Evolutionary conservation across 23 tunicate genomes (phyloP), one percentile per base, ranked within the genome.

Genomic region (Ascidia mentula): DNA sequence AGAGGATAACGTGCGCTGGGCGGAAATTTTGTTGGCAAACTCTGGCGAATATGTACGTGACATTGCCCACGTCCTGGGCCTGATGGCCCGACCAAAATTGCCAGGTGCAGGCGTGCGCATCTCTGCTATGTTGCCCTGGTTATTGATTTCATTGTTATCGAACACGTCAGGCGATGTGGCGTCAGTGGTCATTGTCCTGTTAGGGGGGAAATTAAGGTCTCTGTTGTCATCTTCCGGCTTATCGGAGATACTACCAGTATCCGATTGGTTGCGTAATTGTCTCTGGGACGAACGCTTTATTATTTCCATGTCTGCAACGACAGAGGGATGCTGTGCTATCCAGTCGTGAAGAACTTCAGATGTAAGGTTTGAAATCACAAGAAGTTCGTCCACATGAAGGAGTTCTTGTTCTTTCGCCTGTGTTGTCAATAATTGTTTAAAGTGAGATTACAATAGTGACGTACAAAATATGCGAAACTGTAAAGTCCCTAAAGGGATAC

Each of bases 401-500:
- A 93, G 82, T 53, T 93, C 98, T 5, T 77, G 86, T 71, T 93
- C 93, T 59, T 79, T 80, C 12, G 98, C 98, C 98, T 93, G 87
- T 34, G 75, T 34, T n/a, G 12, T 69, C 13, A 69, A 45, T 45
- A 45, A 45, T 45, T n/a, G n/a, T n/a, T n/a, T n/a, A n/a, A n/a
- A n/a, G n/a, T n/a, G n/a, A n/a, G n/a, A n/a, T n/a, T n/a, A n/a
- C n/a, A n/a, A n/a, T n/a, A n/a, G n/a, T n/a, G n/a, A n/a, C n/a
- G n/a, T n/a, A n/a, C n/a, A n/a, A n/a, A n/a, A n/a, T n/a, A n/a
- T n/a, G n/a, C n/a, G n/a, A n/a, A n/a, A n/a, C n/a, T n/a, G n/a
- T n/a, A n/a, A n/a, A n/a, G n/a, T n/a, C n/a, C n/a, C n/a, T n/a
- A n/a, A n/a, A n/a, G n/a, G n/a, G n/a, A n/a, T n/a, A n/a, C n/a